Base-by-base conservation (phyloP, 2,113 vertebrate genomes). In the Hippocampus guttulatus region DNA sequence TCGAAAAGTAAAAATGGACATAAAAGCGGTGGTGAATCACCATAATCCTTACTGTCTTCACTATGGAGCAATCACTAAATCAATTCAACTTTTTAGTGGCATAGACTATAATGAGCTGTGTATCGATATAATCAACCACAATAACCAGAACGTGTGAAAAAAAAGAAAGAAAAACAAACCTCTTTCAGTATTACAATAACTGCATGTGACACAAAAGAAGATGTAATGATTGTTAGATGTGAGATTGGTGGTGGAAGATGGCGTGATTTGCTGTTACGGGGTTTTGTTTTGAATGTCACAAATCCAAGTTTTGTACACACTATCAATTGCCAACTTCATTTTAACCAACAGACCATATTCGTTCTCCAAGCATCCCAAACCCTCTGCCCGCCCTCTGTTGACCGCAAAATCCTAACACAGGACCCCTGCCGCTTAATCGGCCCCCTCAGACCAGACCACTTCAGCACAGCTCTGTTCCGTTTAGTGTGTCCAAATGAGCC, bases 361-460 rank as follows among this genome's bases (percentile, higher is more conserved):
- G 81, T 76, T 75, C 78, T 85, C 85, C 79, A 85, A n/a, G 64
- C 88, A 87, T 86, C 81, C 76, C 75, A 84, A 81, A 75, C 45
- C 78, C 66, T 64, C 55, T 72, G 70, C 58, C 74, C 71, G 78
- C 75, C 68, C 77, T 75, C 67, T 40, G 38, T 73, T 80, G 81
- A 84, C 84, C 85, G 64, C 74, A 16, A 76, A 82, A 85, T 88
- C 81, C 82, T 81, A 87, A 82, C 84, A 77, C 82, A 85, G 75
- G 64, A 85, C 85, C 80, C 81, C 80, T 66, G 68, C 69, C 18
- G 70, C 60, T 85, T 63, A 63, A 58, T 9, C 8, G 64, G 81
- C 67, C 77, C 74, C 74, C 80, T 79, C 33, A 63, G 71, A 76
- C 84, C 83, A 82, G 84, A 86, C 82, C 83, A 74, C 73, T 75